Evolutionary conservation across 2,797 vertebrate genomes (phyloP).

Genomic region (Microcaecilia unicolor): DNA sequence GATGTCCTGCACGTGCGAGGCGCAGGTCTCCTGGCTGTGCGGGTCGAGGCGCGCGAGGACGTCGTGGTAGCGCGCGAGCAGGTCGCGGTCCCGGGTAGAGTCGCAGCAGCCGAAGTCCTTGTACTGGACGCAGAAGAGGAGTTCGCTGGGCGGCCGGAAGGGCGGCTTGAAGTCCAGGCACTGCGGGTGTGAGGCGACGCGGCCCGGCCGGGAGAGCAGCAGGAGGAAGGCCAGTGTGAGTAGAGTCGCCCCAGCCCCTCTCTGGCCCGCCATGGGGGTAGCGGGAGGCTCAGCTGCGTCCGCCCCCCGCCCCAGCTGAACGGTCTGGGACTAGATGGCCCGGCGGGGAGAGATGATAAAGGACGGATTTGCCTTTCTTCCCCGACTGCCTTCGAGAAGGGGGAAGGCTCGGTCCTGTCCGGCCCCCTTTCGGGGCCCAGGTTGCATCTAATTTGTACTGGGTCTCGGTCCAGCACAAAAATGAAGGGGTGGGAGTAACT

Average conservation of each 20-base stretch:
- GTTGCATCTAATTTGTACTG: too few species aligned
- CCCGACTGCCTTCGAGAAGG: too few species aligned
- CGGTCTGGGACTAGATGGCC: too few species aligned
- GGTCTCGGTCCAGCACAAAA: too few species aligned
- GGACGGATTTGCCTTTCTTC: too few species aligned
- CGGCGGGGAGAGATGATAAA: too few species aligned
- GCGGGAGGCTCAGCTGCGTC: background rate
- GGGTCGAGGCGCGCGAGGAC: constrained; percentile 61
- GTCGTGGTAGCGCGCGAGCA: constrained; percentile 64
- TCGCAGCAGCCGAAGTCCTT: constrained; percentile 85
- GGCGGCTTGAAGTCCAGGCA: constrained; percentile 93
- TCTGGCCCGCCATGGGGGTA: background rate
- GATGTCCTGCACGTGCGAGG: constrained; percentile 73
- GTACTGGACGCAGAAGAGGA: constrained; percentile 79
- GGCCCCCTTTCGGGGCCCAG: too few species aligned
- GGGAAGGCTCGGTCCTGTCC: too few species aligned
- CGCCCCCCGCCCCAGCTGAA: too few species aligned
- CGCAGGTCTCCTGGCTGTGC: constrained; percentile 56
- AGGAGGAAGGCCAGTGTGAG: constrained; percentile 1
- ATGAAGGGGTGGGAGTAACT: too few species aligned
- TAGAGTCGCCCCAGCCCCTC: background rate
- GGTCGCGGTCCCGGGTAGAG: constrained; percentile 55
- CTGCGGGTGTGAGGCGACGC: constrained; percentile 67
- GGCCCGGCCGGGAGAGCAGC: background rate
- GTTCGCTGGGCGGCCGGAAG: constrained; percentile 65